Base-by-base conservation (phyloP, 2,113 vertebrate species). In the Chaenogobius annularis region DNA sequence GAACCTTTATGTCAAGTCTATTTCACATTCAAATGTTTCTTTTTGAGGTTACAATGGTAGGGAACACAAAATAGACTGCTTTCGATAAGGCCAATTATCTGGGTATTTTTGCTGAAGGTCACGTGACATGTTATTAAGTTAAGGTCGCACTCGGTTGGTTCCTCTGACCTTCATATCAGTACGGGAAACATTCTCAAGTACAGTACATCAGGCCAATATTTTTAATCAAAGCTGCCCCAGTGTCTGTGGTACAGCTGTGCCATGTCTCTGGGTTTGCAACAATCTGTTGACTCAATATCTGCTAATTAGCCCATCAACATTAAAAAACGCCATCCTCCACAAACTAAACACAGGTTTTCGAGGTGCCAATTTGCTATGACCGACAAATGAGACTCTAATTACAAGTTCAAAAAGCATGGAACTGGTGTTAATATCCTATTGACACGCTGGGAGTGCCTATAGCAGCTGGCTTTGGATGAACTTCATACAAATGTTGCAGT, bases 351-450 rank as follows among this genome's bases (percentile, higher is more conserved):
- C 72, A 55, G 61, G 69, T 79, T 83, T 82, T 78, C 68, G 70
- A 62, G 79, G 79, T n/a, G 67, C 70, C 74, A 90, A 81, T 61
- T 75, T 86, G 83, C 83, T 79, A 65, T 19, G 77, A 89, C 82
- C 85, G 75, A 89, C 88, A 91, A 88, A 93, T 91, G 89, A 83
- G 68, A 69, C 75, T 63, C 77, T 83, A 81, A 86, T 84, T 76
- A 79, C 56, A 83, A 89, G 89, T 89, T 91, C 78, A 87, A 90
- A 89, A 83, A 86, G 84, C 76, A 83, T 84, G 82, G 35, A 84
- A 82, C 69, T 81, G 8, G 78, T 64, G 82, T 80, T 92, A 92
- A 93, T 92, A 82, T 80, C 84, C 89, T 89, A 91, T 90, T 90
- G 92, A 93, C 91, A 89, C 89, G 81, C 82, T 70, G 76, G 82